Conservation (phyloP, 2,888 invertebrate species). For the Neoitamus cyanurus region DNA sequence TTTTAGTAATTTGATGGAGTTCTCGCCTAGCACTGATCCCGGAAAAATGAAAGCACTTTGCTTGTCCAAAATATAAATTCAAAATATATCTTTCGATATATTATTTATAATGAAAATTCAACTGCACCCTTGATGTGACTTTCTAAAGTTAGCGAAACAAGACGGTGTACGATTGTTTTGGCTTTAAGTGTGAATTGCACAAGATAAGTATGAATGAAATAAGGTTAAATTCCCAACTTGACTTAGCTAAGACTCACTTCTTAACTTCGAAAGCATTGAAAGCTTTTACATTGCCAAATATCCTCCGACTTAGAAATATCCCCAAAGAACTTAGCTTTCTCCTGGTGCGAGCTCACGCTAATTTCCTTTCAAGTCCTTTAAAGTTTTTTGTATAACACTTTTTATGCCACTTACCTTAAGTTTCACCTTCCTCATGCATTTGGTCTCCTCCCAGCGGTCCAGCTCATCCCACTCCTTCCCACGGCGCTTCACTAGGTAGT, state of each 20-base stretch:
- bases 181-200: not conserved
- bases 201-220: not conserved
- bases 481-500: constrained; percentile 71
- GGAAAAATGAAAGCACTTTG: no score
- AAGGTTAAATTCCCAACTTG: not conserved
- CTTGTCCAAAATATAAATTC: no score
- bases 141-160: no score
- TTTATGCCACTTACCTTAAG: constrained; percentile 60
- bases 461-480: constrained; percentile 73
- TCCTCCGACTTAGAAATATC: no score
- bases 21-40: no score
- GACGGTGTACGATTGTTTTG: not conserved
- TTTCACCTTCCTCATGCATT: constrained; percentile 64
- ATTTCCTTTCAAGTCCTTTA: not conserved
- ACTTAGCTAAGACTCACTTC: not conserved
- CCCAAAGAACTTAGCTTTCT: not conserved
- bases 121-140: no score
- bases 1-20: no score
- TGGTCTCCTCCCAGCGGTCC: constrained; percentile 69
- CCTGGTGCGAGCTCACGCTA: not conserved
- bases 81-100: no score
- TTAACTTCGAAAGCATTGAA: not conserved
- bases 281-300: no score
- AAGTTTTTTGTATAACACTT: no score
- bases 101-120: no score